Conservation (phyloP, 1,140 invertebrate genomes). For the Saccostrea echinata region DNA sequence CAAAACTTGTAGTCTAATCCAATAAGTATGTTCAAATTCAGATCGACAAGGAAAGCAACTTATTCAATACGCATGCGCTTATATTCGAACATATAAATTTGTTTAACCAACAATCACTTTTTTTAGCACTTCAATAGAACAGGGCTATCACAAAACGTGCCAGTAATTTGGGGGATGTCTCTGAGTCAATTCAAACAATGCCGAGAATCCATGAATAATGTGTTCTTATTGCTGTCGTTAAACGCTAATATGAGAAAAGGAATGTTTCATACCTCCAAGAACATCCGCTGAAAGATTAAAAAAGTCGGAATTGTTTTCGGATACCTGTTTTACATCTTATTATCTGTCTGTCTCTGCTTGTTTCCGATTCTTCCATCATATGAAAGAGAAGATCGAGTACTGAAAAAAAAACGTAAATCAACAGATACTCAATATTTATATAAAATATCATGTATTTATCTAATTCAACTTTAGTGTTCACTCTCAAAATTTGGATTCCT, state of each 20-base stretch:
- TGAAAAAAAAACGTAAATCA: not conserved
- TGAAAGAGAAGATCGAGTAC: not conserved
- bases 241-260: not conserved
- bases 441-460: not conserved
- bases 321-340: slow-evolving; percentile 5
- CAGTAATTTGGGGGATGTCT: not conserved
- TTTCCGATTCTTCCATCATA: not conserved
- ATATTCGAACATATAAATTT: not conserved
- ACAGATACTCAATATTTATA: not conserved
- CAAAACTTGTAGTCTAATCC: slow-evolving; percentile 34
- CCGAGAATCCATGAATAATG: not conserved
- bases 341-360: not conserved
- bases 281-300: slow-evolving; percentile 9
- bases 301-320: not conserved
- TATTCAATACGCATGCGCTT: not conserved
- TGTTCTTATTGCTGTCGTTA: not conserved
- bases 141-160: not conserved
- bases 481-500: not conserved
- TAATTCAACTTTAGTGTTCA: not conserved
- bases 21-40: slow-evolving; percentile 22
- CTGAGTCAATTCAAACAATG: not conserved
- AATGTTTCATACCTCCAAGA: not conserved
- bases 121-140: not conserved
- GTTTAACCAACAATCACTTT: not conserved
- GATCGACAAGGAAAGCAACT: not conserved